Evolutionary conservation across 2,113 vertebrate species (phyloP), one percentile per base, ranked within the genome.

Genomic region (Prunella fulvescens): DNA sequence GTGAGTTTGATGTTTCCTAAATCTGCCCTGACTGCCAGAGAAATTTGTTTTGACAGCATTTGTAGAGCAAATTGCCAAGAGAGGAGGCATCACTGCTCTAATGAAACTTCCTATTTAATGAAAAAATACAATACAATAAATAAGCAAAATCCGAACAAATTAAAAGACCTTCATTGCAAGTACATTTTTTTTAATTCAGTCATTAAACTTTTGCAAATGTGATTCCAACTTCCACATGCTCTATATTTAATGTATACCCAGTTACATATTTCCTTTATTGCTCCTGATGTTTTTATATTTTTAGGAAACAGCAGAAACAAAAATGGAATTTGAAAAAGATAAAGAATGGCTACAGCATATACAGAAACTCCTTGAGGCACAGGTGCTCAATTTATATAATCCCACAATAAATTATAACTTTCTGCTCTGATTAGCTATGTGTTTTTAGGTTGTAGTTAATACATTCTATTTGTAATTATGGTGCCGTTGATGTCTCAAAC

Each of bases 351-450:
- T 99, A 89, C 95, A 98, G 39, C 96, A 98, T 42, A 86, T 99
- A 78, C 97, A 98, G 94, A 98, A 97, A 92, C 98, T 99, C 96
- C 97, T 98, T 79, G 98, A 99, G 97, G 98, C 98, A 96, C 98
- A 99, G 99, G 99, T 99, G 88, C 58, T 95, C 37, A 42, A 90
- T 95, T 96, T 67, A 24, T 62, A 47, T 84, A 58, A 91, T 81
- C 54, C 39, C 18, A 92, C 88, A 57, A 66, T 91, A 31, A 69
- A 86, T 88, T 93, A 51, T 61, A 96, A 87, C 24, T 80, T 95
- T 53, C 33, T 93, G 31, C 18, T 70, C 33, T 51, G 40, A 74
- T 20, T 78, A 93, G 79, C 53, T 85, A 51, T 29, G 65, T 81
- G 26, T 1, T 77, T 90, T 94, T 45, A 71, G n/a, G 51, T 82